Conservation (phyloP, 2,113 vertebrate genomes). For the Colossoma macropomum region DNA sequence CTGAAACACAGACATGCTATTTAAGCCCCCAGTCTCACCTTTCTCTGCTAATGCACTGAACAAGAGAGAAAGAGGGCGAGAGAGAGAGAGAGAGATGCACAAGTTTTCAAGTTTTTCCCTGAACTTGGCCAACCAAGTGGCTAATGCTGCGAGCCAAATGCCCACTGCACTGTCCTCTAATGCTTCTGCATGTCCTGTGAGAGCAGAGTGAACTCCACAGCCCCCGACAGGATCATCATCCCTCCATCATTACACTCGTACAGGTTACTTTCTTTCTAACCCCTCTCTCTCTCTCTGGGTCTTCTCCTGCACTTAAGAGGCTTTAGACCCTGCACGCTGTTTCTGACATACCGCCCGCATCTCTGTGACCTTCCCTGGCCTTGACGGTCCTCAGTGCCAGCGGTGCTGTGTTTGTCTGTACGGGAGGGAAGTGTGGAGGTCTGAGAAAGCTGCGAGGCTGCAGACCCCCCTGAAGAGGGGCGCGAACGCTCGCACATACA, state of each 20-base stretch:
- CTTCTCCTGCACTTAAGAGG: slow-evolving; percentile 38
- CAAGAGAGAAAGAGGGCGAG: slow-evolving; percentile 21
- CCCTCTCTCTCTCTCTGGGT: slow-evolving; percentile 9
- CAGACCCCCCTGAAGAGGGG: slow-evolving; percentile 42
- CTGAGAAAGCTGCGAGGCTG: slow-evolving; percentile 3
- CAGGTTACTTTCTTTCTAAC: neutral
- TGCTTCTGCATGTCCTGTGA: slow-evolving; percentile 61
- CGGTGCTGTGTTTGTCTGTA: slow-evolving; percentile 24
- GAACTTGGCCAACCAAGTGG: slow-evolving; percentile 41
- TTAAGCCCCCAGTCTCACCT: slow-evolving; percentile 45
- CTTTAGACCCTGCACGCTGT: slow-evolving; percentile 23
- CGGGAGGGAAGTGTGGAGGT: neutral
- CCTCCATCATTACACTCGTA: neutral
- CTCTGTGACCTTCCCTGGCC: slow-evolving; percentile 49
- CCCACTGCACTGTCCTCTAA: slow-evolving; percentile 51
- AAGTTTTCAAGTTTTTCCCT: slow-evolving; percentile 49
- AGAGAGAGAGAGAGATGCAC: slow-evolving; percentile 3
- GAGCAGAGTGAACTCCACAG: slow-evolving; percentile 45
- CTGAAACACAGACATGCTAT: slow-evolving; percentile 46
- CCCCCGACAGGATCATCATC: slow-evolving; percentile 31
- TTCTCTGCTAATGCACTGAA: slow-evolving; percentile 42
- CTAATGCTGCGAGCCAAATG: slow-evolving; percentile 31
- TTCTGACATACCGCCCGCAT: slow-evolving; percentile 28
- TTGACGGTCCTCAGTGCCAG: slow-evolving; percentile 49
- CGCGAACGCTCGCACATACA: slow-evolving; percentile 37